phyloP scores from a whole-genome alignment of 2,113 vertebrate species.

The Addax nasomaculatus region DNA sequence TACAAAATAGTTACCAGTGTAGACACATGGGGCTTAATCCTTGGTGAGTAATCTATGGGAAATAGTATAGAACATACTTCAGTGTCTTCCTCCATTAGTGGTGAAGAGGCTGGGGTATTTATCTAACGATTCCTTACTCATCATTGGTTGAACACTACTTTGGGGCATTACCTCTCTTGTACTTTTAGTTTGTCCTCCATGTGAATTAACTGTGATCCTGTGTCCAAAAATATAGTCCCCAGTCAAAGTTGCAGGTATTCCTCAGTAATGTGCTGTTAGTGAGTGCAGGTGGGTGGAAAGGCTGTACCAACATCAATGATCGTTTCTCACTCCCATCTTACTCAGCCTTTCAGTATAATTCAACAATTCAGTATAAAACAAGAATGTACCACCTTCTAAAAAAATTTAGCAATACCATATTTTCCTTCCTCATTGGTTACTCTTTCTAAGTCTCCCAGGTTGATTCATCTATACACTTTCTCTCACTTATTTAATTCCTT shows the following conservation, averaged over 20 bases:
- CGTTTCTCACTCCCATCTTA: background rate
- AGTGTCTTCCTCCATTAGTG: background rate
- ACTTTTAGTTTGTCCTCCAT: background rate
- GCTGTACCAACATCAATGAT: background rate
- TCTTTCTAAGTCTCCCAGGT: background rate
- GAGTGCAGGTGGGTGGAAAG: background rate
- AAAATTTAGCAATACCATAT: background rate
- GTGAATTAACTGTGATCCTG: background rate
- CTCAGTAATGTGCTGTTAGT: background rate
- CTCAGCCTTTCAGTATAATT: background rate
- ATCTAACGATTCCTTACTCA: background rate
- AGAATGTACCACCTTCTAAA: background rate
- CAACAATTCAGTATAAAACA: background rate
- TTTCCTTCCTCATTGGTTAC: background rate
- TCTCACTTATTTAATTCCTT: background rate
- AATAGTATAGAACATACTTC: background rate
- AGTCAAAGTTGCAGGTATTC: background rate
- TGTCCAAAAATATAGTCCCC: background rate
- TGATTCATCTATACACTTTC: background rate
- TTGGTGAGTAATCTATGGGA: background rate
- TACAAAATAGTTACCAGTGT: background rate
- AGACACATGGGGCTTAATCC: background rate
- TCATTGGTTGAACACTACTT: background rate
- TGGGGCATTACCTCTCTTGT: background rate
- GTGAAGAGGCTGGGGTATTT: background rate